A percentile compares a stretch with the other conserved stretches of the same genome.
These are phyloP conservation scores for Hemichromis elongatus DNA, from an alignment of 2,113 vertebrate genomes.

Conservation along the genomic window DNA sequence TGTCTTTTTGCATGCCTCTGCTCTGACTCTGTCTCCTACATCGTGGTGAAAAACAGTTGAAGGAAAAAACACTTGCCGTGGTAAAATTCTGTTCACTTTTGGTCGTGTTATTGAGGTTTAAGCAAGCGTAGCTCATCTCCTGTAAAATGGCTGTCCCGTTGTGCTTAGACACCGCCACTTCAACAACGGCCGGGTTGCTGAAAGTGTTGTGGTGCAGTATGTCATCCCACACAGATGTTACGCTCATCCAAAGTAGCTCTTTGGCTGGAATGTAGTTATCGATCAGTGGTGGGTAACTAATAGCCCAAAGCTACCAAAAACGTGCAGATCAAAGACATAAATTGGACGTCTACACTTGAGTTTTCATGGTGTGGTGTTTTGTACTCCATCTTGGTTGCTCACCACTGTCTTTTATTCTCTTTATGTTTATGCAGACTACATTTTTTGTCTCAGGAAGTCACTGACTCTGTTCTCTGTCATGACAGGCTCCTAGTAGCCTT, in stretches of 20 bases:
- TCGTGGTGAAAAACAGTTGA: constrained; percentile 48
- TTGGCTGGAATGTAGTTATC: constrained; percentile 53
- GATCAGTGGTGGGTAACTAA: constrained; percentile 56
- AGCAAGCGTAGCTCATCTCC: constrained; percentile 48
- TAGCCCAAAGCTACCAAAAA: background rate
- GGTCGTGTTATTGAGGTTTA: constrained; percentile 28
- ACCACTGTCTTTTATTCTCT: constrained; percentile 50
- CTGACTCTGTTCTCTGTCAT: constrained; percentile 43
- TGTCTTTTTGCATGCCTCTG: constrained; percentile 63
- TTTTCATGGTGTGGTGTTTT: background rate
- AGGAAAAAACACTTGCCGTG: constrained; percentile 49
- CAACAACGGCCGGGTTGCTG: constrained; percentile 53
- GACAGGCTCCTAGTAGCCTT: constrained; percentile 93
- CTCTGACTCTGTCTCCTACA: constrained; percentile 48
- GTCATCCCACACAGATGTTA: constrained; percentile 57
- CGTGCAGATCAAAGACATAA: background rate
- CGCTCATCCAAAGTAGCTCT: constrained; percentile 55
- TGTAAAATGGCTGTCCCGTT: constrained; percentile 53
- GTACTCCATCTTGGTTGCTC: constrained; percentile 38
- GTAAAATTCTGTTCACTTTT: constrained; percentile 44
- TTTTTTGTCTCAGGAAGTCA: background rate
- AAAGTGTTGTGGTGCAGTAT: constrained; percentile 42
- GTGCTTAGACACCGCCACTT: constrained; percentile 53
- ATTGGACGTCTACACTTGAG: background rate
- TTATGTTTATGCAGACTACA: constrained; percentile 17